Base-by-base conservation (phyloP, 2,113 vertebrate genomes). In the Ceuthmochares aereus region DNA sequence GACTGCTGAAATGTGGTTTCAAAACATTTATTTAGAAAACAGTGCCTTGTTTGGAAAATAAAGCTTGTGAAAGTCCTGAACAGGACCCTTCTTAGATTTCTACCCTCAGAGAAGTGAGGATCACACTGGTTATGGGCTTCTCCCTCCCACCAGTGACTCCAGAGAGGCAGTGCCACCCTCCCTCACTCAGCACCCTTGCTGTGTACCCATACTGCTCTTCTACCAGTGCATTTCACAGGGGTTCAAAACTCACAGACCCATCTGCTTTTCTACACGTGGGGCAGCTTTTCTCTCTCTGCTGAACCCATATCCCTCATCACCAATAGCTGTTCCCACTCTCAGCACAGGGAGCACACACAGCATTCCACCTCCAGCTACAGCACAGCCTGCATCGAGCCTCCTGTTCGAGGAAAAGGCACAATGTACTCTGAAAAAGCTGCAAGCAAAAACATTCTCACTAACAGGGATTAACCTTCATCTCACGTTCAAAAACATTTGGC, bases 191-290 rank as follows among this genome's bases (percentile, higher is more conserved):
- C 37, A 9, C 0, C 1, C 34, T 18, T 36, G 14, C 54, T 70
- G 60, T 20, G 42, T 30, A 15, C 14, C 34, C 1, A 0, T 5
- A 27, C 29, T 2, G 1, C 29, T 49, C 8, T 27, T 62, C 7
- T 6, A 73, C 14, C 54, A 55, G 45, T 16, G 25, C 17, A 29
- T 55, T 67, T 60, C 79, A n/a, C 12, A 26, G 23, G 25, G n/a
- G 10, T 32, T 84, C 27, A 32, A 36, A 26, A 32, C 36, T 32
- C 30, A 25, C 4, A 37, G 32, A 63, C 14, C 23, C 7, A 25
- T 20, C 12, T 52, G 37, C 13, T 60, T n/a, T 40, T 34, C 16
- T 19, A 26, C n/a, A 5, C 1, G 12, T 0, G 12, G 15, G 32
- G 34, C 12, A 20, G 34, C n/a, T 17, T 27, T 13, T 40, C 62